Conservation (phyloP, 2,888 invertebrate genomes). For the Drosophila falleni region DNA sequence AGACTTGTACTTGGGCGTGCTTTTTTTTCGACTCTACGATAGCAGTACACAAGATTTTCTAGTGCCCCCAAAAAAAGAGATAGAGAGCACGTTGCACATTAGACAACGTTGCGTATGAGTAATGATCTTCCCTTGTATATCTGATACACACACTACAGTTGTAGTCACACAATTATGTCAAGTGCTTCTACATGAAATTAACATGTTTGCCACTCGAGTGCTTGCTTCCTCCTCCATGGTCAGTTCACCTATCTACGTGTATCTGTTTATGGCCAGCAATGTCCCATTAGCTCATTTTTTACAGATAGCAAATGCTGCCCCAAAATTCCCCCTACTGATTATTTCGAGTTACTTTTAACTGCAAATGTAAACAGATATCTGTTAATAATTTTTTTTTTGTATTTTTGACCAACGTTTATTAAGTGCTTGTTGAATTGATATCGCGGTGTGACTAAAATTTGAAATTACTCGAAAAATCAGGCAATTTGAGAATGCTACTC, state of each 20-base stretch:
- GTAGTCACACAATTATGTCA: slow-evolving; percentile 70
- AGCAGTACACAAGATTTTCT: slow-evolving; percentile 53
- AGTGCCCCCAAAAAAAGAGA: slow-evolving; percentile 23
- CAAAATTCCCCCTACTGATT: slow-evolving; percentile 32
- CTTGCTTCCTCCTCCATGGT: slow-evolving; percentile 17
- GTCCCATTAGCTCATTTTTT: slow-evolving; percentile 15
- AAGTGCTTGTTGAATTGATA: slow-evolving; percentile 40
- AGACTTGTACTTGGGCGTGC: slow-evolving; percentile 74
- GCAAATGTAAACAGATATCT: slow-evolving; percentile 44
- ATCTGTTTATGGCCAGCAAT: slow-evolving; percentile 4
- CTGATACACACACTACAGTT: neutral
- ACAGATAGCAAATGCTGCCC: slow-evolving; percentile 34
- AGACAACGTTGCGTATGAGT: slow-evolving; percentile 65
- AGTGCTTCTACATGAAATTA: slow-evolving; percentile 81
- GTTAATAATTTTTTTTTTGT: slow-evolving; percentile 4
- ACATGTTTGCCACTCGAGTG: slow-evolving; percentile 66
- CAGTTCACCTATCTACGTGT: slow-evolving; percentile 19
- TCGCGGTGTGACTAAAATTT: slow-evolving; percentile 17
- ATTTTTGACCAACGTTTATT: slow-evolving; percentile 19
- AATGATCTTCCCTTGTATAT: slow-evolving; percentile 44
- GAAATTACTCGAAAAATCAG: slow-evolving; percentile 12
- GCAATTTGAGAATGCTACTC: slow-evolving; percentile 6
- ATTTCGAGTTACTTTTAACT: slow-evolving; percentile 20
- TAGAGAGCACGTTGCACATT: slow-evolving; percentile 10
- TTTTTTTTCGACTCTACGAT: slow-evolving; percentile 58